Conservation (phyloP, 2,113 vertebrate species). For the Apodemus sylvaticus region DNA sequence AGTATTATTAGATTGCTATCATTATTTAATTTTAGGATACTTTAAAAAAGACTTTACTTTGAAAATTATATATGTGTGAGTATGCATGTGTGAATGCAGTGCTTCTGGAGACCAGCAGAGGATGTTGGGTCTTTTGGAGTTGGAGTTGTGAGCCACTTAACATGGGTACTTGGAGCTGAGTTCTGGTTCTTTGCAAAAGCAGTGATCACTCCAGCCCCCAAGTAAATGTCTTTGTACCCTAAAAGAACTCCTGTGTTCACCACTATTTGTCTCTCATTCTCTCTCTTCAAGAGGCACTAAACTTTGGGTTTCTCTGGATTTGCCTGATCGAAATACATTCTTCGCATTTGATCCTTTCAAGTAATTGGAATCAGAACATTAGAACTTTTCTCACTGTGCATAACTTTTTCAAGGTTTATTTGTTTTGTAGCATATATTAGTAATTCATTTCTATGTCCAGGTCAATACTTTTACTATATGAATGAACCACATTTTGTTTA, state of each 20-base stretch:
- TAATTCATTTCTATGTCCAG: background rate
- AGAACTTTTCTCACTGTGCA: background rate
- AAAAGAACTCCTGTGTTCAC: background rate
- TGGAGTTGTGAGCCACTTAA: background rate
- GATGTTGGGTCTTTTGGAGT: background rate
- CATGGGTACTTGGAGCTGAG: background rate
- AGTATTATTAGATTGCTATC: background rate
- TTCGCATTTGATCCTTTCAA: background rate
- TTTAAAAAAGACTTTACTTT: background rate
- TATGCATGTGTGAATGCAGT: no score
- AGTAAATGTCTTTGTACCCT: background rate
- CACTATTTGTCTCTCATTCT: background rate
- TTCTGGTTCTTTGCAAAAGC: background rate
- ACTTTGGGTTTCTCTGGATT: background rate
- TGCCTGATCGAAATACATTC: background rate
- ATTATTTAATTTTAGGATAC: background rate
- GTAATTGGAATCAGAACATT: background rate
- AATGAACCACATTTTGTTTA: background rate
- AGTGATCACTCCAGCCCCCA: background rate
- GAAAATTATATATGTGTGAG: background rate
- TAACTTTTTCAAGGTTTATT: constrained; percentile 9
- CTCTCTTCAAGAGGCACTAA: background rate
- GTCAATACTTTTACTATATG: background rate
- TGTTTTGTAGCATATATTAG: background rate
- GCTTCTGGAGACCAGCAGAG: background rate